Base-by-base conservation (phyloP, 2,113 vertebrate species). In the Malaclemys terrapin region DNA sequence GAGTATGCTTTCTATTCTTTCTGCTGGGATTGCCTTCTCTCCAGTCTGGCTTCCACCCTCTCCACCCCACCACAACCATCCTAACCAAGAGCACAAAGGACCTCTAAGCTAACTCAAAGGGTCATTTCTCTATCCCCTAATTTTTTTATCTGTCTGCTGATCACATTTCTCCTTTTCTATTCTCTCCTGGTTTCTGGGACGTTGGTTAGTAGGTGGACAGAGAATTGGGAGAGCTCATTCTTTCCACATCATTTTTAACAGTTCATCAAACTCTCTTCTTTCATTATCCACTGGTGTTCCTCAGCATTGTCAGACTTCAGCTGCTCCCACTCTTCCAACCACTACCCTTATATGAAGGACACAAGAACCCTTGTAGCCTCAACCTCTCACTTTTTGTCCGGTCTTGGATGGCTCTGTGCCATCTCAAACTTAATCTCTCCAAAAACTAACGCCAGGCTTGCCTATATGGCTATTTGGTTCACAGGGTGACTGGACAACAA, bases 41-140 rank as follows among this genome's bases (percentile, higher is more conserved):
- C 38, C 82, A 0, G 1, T n/a, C 80, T 10, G 14, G 47, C 52
- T 82, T 50, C 59, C 50, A 27, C 20, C 79, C 49, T 87, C 54
- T 12, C 1, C 54, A 3, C 35, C 4, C 1, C 62, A 53, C 1
- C 1, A 12, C 35, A n/a, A 29, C 3, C 29, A 72, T 62, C 80
- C 57, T 84, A 76, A 47, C 27, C 49, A 75, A 42, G 75, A 54
- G 27, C 19, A 85, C 12, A 65, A 65, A 31, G 59, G 59, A 31
- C 29, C 59, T 17, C 38, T 56, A 38, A 69, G 35, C 38, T 91
- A 75, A 75, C 42, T 89, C 38, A 45, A 91, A 86, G 84, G 45
- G 29, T 24, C 6, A 3, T 11, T 85, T 19, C 20, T 65, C 91
- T 47, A 88, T 27, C 86, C 80, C 45, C 87, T 88, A 87, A 84